phyloP scores from a whole-genome alignment of 2,888 invertebrate species.

The Cheilosia urbana region DNA sequence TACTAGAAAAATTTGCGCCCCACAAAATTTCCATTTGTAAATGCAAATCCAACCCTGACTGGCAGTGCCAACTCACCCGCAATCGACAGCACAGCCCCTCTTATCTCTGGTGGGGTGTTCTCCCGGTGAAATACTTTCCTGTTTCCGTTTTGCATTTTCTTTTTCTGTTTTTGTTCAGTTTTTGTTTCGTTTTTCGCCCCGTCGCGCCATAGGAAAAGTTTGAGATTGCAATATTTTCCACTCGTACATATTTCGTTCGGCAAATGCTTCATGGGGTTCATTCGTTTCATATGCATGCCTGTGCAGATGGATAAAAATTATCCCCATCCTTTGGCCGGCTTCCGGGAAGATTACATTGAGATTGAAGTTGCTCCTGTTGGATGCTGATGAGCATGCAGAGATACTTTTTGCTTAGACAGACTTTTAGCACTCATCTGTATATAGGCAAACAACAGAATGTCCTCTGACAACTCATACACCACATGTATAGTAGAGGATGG shows the following conservation, averaged over 20 bases:
- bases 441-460: constrained; percentile 51
- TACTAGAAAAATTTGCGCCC: background rate
- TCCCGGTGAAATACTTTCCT: constrained; percentile 32
- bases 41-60: constrained; percentile 44
- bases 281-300: constrained; percentile 62
- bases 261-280: constrained; percentile 54
- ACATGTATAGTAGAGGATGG: background rate
- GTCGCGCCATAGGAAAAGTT: constrained; percentile 37
- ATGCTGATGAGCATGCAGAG: constrained; percentile 63
- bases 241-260: constrained; percentile 47
- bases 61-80: constrained; percentile 18
- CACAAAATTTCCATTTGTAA: constrained; percentile 7
- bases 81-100: constrained; percentile 31
- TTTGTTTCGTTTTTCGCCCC: constrained; percentile 38
- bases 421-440: constrained; percentile 71
- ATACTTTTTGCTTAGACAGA: constrained; percentile 71
- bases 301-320: constrained; percentile 65
- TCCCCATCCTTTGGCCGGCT: constrained; percentile 44
- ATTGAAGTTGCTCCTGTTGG: constrained; percentile 57
- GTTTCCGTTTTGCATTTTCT: constrained; percentile 47
- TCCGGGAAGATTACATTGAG: constrained; percentile 71
- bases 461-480: constrained; percentile 28
- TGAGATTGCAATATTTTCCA: constrained; percentile 55
- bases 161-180: constrained; percentile 12
- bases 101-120: background rate